Evolutionary conservation across 2,113 vertebrate genomes (phyloP).

Genomic region (Sinocyclocheilus anophthalmus): DNA sequence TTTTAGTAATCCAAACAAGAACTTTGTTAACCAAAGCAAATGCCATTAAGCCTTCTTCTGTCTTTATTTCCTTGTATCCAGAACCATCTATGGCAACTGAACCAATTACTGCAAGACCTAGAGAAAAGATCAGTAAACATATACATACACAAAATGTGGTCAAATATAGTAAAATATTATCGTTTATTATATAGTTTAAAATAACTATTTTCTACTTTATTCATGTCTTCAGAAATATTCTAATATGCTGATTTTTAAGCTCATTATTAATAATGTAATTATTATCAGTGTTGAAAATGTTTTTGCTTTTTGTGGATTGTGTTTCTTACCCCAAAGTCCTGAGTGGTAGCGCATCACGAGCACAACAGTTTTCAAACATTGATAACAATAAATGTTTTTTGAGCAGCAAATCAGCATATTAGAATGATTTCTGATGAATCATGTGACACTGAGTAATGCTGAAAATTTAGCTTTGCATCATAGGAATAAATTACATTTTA

Average conservation of each 20-base stretch:
- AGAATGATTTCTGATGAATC: neutral
- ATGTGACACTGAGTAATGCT: neutral
- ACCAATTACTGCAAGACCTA: conserved; percentile 77
- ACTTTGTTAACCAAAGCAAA: conserved; percentile 73
- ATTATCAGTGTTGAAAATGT: no score
- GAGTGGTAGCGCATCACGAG: neutral
- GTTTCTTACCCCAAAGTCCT: no score
- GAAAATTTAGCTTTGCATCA: neutral
- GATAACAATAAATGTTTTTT: neutral
- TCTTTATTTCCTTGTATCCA: conserved; percentile 72
- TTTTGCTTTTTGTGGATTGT: no score
- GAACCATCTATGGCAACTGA: conserved; percentile 80
- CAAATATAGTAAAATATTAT: neutral
- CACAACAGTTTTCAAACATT: neutral
- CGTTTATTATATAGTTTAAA: no score
- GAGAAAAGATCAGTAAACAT: neutral
- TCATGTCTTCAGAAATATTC: no score
- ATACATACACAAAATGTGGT: no score
- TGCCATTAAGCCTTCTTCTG: conserved; percentile 68
- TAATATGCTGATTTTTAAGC: no score
- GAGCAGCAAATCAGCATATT: neutral
- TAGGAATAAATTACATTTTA: neutral
- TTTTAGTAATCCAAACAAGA: conserved; percentile 84
- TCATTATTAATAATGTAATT: no score
- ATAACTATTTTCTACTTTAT: no score